phyloP scores from a whole-genome alignment of 1,140 invertebrate genomes.

The Melipona quadrifasciata region DNA sequence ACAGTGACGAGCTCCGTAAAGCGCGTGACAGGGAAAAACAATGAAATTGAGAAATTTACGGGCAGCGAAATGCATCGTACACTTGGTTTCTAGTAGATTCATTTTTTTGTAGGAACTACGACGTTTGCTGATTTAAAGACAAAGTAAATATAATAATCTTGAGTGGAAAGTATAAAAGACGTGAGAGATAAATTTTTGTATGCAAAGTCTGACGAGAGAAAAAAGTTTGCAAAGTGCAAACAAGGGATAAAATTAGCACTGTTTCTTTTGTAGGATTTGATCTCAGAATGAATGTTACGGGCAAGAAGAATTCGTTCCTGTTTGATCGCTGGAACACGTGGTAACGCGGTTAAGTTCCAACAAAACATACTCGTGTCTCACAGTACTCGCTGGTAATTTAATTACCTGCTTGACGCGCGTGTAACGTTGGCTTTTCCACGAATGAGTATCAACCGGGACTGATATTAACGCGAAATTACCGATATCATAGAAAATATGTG shows the following conservation, averaged over 20 bases:
- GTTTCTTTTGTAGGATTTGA: conserved; percentile 1
- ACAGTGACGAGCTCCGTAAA: too few relatives aligned
- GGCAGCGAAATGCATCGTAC: too few relatives aligned
- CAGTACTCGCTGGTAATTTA: conserved; percentile 43
- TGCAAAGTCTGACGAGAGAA: too few relatives aligned
- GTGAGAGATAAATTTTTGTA: too few relatives aligned
- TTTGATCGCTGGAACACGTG: neutral
- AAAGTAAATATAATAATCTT: too few relatives aligned
- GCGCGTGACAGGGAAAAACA: too few relatives aligned
- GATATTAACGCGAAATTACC: neutral
- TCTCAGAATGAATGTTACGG: neutral
- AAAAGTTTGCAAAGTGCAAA: neutral
- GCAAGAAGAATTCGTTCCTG: neutral
- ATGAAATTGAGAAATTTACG: too few relatives aligned
- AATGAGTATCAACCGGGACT: conserved; percentile 21
- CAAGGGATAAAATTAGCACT: neutral
- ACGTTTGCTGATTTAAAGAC: too few relatives aligned
- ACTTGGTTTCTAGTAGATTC: too few relatives aligned
- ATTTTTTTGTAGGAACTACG: too few relatives aligned
- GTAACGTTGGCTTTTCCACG: conserved; percentile 45
- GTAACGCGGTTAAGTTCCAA: conserved; percentile 25
- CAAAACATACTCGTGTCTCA: conserved; percentile 21
- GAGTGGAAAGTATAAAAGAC: too few relatives aligned
- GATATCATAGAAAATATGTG: neutral
- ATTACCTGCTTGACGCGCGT: conserved; percentile 45